Evolutionary conservation across 2,113 vertebrate species (phyloP).

Genomic region (Xerus inauris): DNA sequence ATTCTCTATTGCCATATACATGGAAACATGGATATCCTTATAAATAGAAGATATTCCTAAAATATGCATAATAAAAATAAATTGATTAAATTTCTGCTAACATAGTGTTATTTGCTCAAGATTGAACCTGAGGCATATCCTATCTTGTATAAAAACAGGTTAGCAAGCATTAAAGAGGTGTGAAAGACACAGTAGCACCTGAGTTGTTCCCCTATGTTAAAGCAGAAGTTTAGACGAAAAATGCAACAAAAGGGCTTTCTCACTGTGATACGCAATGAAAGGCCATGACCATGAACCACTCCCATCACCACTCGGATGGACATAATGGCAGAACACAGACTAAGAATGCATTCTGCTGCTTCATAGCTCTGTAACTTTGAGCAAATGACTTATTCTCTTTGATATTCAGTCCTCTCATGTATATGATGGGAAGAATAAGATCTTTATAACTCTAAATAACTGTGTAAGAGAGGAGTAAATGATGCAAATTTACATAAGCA

Average conservation of each 20-base stretch:
- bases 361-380: neutral
- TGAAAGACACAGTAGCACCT: neutral
- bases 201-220: neutral
- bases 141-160: slow-evolving; percentile 5
- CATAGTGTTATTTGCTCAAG: neutral
- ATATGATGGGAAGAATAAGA: neutral
- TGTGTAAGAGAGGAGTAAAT: neutral
- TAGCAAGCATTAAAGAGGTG: neutral
- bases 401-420: neutral
- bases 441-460: neutral
- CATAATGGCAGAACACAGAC: neutral
- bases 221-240: neutral
- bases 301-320: neutral
- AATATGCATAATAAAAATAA: slow-evolving; percentile 30
- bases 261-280: neutral
- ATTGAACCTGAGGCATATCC: neutral
- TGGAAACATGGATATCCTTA: neutral
- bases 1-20: neutral
- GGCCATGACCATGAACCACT: neutral
- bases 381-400: neutral
- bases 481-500: neutral
- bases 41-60: neutral
- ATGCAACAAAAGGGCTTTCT: neutral
- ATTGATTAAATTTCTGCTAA: neutral
- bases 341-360: neutral